A percentile compares a stretch with the other conserved stretches of the same genome.
phyloP scores from a whole-genome alignment of 2,888 invertebrate genomes.

The Elysia crispata region DNA sequence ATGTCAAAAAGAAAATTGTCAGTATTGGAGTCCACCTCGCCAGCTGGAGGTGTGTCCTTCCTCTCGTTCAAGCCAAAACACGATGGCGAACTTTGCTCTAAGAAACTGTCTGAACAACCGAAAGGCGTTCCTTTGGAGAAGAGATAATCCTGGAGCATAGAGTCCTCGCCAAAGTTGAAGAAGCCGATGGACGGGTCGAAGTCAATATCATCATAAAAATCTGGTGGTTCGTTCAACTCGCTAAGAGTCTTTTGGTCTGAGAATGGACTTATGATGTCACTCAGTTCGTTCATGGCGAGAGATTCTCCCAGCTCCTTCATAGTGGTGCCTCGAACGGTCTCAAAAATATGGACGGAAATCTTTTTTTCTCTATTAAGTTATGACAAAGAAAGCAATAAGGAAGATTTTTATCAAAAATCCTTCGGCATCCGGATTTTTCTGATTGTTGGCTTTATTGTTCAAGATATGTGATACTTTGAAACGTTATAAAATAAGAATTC shows the following conservation, averaged over 20 bases:
- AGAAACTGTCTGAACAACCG: conserved; percentile 3
- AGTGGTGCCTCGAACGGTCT: neutral
- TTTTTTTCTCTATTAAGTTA: neutral
- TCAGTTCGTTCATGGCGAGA: conserved; percentile 35
- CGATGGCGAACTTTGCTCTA: neutral
- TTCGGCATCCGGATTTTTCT: too few species aligned
- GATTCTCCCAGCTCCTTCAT: conserved; percentile 40
- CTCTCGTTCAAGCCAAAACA: neutral
- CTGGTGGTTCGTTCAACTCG: conserved; percentile 36
- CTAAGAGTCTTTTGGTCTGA: conserved; percentile 41
- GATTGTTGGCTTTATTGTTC: too few species aligned
- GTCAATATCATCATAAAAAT: conserved; percentile 25
- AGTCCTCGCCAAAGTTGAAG: conserved; percentile 67
- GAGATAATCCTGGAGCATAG: conserved; percentile 71
- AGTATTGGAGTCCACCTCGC: neutral
- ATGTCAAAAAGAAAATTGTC: conserved; percentile 21
- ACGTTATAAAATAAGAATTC: too few species aligned
- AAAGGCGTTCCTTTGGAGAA: conserved; percentile 66
- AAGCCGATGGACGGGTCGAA: conserved; percentile 59
- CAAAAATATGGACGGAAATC: too few species aligned
- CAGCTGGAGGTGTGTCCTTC: neutral
- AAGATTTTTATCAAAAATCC: too few species aligned
- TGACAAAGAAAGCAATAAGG: too few species aligned
- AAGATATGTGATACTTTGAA: too few species aligned
- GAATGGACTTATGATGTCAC: conserved; percentile 38